Evolutionary conservation across 92 coral and sea anemone species (phyloP).

Genomic region (Blastomussa wellsi): DNA sequence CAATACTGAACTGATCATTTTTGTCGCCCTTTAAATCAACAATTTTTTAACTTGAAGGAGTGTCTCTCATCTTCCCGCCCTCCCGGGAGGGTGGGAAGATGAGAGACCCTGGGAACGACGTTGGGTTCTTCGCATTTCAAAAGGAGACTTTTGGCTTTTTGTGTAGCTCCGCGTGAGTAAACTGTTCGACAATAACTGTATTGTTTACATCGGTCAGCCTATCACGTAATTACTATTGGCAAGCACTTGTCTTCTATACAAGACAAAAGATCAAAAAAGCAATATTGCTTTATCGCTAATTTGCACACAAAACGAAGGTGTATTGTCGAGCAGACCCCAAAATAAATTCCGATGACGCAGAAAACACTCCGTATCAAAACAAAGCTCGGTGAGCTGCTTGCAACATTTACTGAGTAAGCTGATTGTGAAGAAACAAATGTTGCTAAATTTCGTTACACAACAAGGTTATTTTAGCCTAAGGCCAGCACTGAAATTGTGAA

Average conservation of each 20-base stretch:
- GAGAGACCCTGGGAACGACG: no score
- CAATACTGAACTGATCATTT: not conserved
- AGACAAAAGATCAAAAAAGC: constrained; percentile 23
- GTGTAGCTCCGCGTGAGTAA: not conserved
- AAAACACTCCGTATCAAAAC: not conserved
- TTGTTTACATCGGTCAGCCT: not conserved
- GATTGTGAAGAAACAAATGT: no score
- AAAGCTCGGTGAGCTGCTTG: not conserved
- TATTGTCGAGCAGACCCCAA: not conserved
- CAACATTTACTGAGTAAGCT: not conserved
- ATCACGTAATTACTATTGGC: constrained; percentile 9
- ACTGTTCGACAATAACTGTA: constrained; percentile 7
- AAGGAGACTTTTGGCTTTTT: not conserved
- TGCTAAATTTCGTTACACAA: not conserved
- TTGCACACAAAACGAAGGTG: constrained; percentile 12
- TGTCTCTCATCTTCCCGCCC: no score
- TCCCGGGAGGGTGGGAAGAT: no score
- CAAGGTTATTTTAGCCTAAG: not conserved
- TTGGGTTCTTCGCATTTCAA: not conserved
- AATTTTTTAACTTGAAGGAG: no score
- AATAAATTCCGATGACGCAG: constrained; percentile 1
- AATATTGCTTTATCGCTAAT: constrained; percentile 29
- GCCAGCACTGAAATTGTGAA: not conserved
- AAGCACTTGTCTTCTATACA: constrained; percentile 28
- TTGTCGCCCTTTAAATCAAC: not conserved